Conservation (phyloP, 2,113 vertebrate genomes). For the Pipra filicauda region DNA sequence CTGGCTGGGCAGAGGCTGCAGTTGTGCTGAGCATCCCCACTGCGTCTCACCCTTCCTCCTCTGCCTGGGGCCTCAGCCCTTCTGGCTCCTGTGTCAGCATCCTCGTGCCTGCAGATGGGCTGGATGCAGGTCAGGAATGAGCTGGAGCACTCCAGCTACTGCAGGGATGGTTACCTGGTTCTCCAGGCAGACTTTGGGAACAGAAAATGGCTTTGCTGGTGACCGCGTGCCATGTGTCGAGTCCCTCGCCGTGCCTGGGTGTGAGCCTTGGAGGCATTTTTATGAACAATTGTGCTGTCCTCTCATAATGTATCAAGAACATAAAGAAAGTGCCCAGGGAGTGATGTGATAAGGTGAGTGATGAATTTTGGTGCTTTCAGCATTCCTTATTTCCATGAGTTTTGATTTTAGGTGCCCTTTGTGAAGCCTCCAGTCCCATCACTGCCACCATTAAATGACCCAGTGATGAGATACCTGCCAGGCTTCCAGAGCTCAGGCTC, state of each 20-base stretch:
- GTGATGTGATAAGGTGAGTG: neutral
- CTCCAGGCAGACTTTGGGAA: neutral
- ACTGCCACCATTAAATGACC: neutral
- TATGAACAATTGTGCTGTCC: neutral
- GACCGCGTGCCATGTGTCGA: neutral
- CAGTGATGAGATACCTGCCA: neutral
- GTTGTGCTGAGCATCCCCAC: neutral
- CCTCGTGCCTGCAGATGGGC: neutral
- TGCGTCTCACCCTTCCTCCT: neutral
- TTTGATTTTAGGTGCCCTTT: neutral
- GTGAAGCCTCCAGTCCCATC: neutral
- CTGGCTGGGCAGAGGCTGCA: neutral
- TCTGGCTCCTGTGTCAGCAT: neutral
- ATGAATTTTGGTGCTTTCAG: neutral
- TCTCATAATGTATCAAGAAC: neutral
- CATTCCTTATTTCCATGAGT: neutral
- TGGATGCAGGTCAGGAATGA: neutral
- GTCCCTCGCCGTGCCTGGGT: neutral
- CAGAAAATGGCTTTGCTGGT: neutral
- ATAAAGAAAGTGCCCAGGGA: neutral
- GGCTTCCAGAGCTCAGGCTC: neutral
- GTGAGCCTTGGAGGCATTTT: neutral
- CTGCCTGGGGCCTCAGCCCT: neutral
- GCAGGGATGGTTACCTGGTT: fast-evolving
- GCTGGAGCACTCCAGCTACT: neutral